These are phyloP conservation scores for Bombylius discolor DNA, from an alignment of 2,888 invertebrate species.

Conservation along the genomic window DNA sequence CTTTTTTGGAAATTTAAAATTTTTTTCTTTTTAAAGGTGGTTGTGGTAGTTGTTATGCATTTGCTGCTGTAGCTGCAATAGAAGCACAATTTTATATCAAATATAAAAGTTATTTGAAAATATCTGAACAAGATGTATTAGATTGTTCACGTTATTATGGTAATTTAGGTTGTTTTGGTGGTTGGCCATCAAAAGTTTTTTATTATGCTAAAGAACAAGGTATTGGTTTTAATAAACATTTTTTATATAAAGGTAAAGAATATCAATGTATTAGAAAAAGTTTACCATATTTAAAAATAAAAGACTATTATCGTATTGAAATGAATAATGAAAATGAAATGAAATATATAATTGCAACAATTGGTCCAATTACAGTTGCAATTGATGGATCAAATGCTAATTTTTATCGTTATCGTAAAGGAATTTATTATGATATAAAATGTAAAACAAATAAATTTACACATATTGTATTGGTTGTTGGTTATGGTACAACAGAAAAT, in stretches of 20 bases:
- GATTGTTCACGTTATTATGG: not conserved
- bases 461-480: no score
- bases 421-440: slow-evolving; percentile 60
- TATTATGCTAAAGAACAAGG: not conserved
- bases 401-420: slow-evolving; percentile 65
- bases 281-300: not conserved
- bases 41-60: not conserved
- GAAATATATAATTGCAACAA: slow-evolving; percentile 56
- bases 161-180: not conserved
- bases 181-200: not conserved
- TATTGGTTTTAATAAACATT: not conserved
- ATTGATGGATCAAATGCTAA: slow-evolving; percentile 66
- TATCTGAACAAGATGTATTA: not conserved
- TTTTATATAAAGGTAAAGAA: not conserved
- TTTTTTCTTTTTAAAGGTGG: not conserved
- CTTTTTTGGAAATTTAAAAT: not conserved
- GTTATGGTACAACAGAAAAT: no score
- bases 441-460: slow-evolving; percentile 40
- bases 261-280: not conserved
- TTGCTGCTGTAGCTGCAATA: not conserved
- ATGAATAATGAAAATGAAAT: slow-evolving; percentile 53
- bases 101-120: no score
- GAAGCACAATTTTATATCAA: not conserved
- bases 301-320: not conserved
- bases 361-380: slow-evolving; percentile 70